Percentiles rank a stretch among this genome's conserved stretches.
Conservation (phyloP, 2,888 invertebrate genomes). For the Coelopa pilipes region DNA sequence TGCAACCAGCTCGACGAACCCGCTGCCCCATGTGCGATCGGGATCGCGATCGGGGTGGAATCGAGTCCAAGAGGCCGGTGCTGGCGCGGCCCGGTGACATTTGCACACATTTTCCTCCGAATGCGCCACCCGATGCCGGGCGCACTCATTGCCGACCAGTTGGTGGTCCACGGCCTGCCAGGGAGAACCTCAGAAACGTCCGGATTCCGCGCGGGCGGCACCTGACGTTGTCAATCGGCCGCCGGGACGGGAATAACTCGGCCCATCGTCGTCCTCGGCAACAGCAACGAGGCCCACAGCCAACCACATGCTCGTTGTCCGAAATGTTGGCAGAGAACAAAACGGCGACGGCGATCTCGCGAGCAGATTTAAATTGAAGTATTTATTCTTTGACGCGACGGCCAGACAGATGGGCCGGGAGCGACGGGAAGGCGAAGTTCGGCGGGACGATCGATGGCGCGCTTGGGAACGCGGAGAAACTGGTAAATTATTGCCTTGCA, state of each 20-base stretch:
- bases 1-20: not conserved
- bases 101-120: too few relatives aligned
- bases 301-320: not conserved
- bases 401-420: conserved; percentile 34
- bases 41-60: not conserved
- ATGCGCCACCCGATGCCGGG: too few relatives aligned
- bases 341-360: conserved; percentile 11
- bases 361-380: conserved; percentile 43
- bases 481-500: conserved; percentile 26
- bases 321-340: not conserved
- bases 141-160: conserved; percentile 26
- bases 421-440: not conserved
- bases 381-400: conserved; percentile 43
- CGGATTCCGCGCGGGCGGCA: not conserved
- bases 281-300: not conserved
- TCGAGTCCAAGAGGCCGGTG: too few relatives aligned
- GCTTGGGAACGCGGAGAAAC: not conserved
- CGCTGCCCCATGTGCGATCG: not conserved
- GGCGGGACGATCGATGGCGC: not conserved
- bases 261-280: not conserved
- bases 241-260: not conserved
- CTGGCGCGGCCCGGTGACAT: not conserved
- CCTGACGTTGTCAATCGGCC: conserved; percentile 30
- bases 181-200: not conserved
- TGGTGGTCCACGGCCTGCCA: conserved; percentile 14